phyloP scores from a whole-genome alignment of 2,888 invertebrate species.

The Drosophila colorata region DNA sequence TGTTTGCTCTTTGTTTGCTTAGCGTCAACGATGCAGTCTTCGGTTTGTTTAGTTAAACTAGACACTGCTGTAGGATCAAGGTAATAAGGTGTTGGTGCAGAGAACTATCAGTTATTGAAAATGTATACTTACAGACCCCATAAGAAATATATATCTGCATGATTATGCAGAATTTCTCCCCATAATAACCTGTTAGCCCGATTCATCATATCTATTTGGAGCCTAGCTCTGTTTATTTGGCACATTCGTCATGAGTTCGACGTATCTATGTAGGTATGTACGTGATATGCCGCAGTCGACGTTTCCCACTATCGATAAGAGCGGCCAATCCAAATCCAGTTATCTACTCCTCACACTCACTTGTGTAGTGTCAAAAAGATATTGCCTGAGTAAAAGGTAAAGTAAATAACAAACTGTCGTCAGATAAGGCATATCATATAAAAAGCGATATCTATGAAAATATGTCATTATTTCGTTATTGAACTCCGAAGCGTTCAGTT shows the following conservation, averaged over 20 bases:
- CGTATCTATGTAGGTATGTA: slow-evolving; percentile 49
- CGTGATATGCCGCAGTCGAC: slow-evolving; percentile 44
- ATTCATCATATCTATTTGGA: slow-evolving; percentile 34
- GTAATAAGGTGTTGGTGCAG: slow-evolving; percentile 6
- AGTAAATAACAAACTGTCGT: slow-evolving; percentile 64
- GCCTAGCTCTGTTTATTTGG: slow-evolving; percentile 39
- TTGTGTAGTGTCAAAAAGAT: slow-evolving; percentile 34
- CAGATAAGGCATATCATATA: slow-evolving; percentile 79
- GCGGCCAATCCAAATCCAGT: slow-evolving; percentile 77
- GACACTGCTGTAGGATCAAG: slow-evolving; percentile 4
- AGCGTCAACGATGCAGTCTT: slow-evolving; percentile 23
- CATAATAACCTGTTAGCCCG: slow-evolving; percentile 33
- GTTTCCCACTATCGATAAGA: slow-evolving; percentile 72
- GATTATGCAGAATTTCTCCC: not conserved
- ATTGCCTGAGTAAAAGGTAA: slow-evolving; percentile 67
- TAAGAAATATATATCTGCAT: not conserved
- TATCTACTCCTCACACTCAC: slow-evolving; percentile 57
- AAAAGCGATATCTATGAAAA: slow-evolving; percentile 81
- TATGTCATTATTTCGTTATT: slow-evolving; percentile 81
- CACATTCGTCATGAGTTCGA: slow-evolving; percentile 62
- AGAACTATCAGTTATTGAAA: slow-evolving; percentile 5
- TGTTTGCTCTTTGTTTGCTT: slow-evolving; percentile 42
- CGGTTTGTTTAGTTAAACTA: slow-evolving; percentile 15
- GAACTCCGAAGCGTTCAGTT: slow-evolving; percentile 72
- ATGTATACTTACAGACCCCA: not conserved